Base-by-base conservation (phyloP, 2,888 invertebrate species). In the Hemistola chrysoprasaria region DNA sequence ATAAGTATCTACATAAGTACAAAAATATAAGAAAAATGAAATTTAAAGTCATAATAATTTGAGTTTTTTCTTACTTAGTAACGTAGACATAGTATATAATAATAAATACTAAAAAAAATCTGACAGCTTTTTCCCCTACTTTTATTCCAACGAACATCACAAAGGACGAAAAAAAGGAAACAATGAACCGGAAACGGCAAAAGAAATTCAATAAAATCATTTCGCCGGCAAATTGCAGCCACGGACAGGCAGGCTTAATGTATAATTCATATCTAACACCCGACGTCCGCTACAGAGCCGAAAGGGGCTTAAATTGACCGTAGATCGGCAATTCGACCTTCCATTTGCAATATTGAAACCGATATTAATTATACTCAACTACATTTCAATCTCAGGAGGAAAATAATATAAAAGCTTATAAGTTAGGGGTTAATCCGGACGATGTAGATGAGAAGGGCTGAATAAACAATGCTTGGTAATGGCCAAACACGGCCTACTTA, bases 181-280 rank as follows among this genome's bases (percentile, higher is more conserved):
- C 43, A 43, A 40, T 43, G 42, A 43, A 36, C 29, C 25, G 33
- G 41, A 29, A 41, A 40, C 36, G 40, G 40, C 28, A 37, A 56
- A 45, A 54, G 55, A 39, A 59, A 63, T 53, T 50, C 52, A 58
- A 62, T 53, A 43, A 56, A 64, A 57, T 58, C 41, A 58, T 68
- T 62, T 42, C 24, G 31, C 48, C 47, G 50, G 51, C 53, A 62
- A 66, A 70, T 61, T 62, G 66, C 67, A 63, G 57, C 59, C 53
- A 56, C 56, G 58, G 59, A 54, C 50, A 33, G 45, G 25, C 43
- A 55, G 61, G 59, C 63, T 60, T 74, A 67, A 83, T 85, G 79
- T 78, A 78, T 85, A 80, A 85, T 85, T 85, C 84, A 85, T 84
- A 66, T 71, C 56, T 47, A 47, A 53, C 60, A 54, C 65, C 60